Evolutionary conservation across 2,888 invertebrate genomes (phyloP).

Genomic region (Eutolmus rufibarbis): DNA sequence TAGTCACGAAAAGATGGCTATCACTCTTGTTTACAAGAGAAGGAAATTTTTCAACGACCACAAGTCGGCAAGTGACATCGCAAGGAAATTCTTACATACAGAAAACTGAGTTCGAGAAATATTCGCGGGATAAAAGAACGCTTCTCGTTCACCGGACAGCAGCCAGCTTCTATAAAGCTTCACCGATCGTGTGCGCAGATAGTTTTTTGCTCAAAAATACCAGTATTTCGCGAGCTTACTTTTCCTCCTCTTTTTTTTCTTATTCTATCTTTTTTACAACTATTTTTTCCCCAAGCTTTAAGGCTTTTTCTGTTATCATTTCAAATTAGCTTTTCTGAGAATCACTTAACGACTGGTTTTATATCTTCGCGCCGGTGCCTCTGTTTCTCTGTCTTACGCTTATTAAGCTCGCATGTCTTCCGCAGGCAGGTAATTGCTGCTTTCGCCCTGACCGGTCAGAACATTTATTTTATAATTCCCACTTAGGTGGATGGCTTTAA

Average conservation of each 20-base stretch:
- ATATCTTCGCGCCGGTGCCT: not conserved
- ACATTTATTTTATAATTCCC: not conserved
- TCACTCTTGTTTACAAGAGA: constrained; percentile 5
- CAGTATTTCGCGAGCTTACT: not conserved
- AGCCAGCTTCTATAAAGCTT: not conserved
- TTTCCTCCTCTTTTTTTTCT: not conserved
- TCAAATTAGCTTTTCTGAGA: not conserved
- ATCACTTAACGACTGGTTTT: not conserved
- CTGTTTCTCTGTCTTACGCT: not conserved
- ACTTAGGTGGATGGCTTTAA: not conserved
- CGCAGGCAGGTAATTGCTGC: not conserved
- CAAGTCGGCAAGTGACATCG: not conserved
- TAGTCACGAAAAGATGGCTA: not conserved
- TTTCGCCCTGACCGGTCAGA: not conserved
- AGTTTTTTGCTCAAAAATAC: not conserved
- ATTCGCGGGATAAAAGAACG: not conserved
- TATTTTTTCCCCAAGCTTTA: not conserved
- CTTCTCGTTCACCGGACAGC: not conserved
- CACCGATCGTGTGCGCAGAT: not conserved
- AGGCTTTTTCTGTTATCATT: not conserved
- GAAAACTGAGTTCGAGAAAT: not conserved
- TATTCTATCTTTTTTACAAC: not conserved
- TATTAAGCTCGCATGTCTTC: not conserved
- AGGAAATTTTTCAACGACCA: not conserved
- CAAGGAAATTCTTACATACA: not conserved